Evolutionary conservation across 2,888 invertebrate species (phyloP).

Genomic region (Chalcosyrphus nemorum): DNA sequence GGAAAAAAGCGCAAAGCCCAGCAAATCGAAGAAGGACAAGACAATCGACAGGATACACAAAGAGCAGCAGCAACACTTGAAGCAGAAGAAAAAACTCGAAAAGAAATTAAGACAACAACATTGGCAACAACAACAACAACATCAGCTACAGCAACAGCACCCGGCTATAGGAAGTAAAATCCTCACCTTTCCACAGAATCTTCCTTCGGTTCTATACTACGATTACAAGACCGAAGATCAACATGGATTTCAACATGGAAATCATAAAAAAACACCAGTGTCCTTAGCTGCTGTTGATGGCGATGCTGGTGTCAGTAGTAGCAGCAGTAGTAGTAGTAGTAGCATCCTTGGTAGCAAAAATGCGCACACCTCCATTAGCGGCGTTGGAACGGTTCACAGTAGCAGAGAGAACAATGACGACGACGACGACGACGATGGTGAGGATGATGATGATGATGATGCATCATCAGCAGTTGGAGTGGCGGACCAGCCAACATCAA

Average conservation of each 20-base stretch:
- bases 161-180: slow-evolving; percentile 75
- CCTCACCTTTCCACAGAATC: slow-evolving; percentile 80
- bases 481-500: slow-evolving; percentile 52
- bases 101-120: slow-evolving; percentile 59
- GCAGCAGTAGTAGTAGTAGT: no score
- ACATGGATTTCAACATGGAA: slow-evolving; percentile 79
- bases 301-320: neutral
- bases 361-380: slow-evolving; percentile 77
- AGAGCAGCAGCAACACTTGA: slow-evolving; percentile 68
- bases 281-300: slow-evolving; percentile 9
- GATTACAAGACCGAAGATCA: slow-evolving; percentile 81
- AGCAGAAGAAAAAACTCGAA: slow-evolving; percentile 62
- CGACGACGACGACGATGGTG: neutral
- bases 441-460: slow-evolving; percentile 40
- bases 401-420: slow-evolving; percentile 60
- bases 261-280: slow-evolving; percentile 51
- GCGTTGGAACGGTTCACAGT: slow-evolving; percentile 78
- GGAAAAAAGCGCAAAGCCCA: slow-evolving; percentile 65
- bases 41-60: slow-evolving; percentile 75
- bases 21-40: slow-evolving; percentile 75
- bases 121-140: slow-evolving; percentile 40
- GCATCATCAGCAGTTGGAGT: slow-evolving; percentile 60
- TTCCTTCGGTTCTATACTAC: slow-evolving; percentile 80
- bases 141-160: slow-evolving; percentile 44
- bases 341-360: slow-evolving; percentile 36